These are phyloP conservation scores for Genyomyrus donnyi DNA, from an alignment of 2,113 vertebrate species.

Conservation along the genomic window DNA sequence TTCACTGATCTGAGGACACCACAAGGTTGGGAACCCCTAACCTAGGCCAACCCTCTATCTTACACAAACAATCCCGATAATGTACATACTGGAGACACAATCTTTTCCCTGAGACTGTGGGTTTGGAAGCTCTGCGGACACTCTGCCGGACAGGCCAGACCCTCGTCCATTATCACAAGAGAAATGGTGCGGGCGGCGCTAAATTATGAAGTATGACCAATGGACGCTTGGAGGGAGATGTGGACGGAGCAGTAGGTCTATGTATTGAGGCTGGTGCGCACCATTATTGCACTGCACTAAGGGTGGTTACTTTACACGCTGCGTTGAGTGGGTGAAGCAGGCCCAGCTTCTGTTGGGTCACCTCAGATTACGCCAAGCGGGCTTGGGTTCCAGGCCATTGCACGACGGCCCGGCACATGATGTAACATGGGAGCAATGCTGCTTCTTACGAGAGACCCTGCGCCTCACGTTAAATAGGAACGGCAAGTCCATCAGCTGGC, in stretches of 20 bases:
- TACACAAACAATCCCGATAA: neutral
- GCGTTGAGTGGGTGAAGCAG: neutral
- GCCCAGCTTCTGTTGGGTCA: neutral
- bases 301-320: neutral
- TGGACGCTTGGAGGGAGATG: neutral
- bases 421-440: conserved; percentile 5
- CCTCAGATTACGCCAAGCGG: neutral
- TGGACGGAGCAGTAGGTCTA: neutral
- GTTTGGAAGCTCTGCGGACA: neutral
- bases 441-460: neutral
- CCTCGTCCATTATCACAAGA: neutral
- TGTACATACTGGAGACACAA: neutral
- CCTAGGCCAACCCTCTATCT: neutral
- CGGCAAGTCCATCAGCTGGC: neutral
- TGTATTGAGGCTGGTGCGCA: neutral
- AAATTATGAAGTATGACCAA: neutral
- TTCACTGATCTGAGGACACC: neutral
- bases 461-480: neutral
- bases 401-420: neutral
- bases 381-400: neutral
- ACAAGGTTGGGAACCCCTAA: neutral
- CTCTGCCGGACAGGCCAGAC: no score
- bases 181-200: neutral
- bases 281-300: neutral
- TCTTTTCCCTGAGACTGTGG: neutral